Conservation (phyloP, 2,113 vertebrate genomes). For the Alces alces region DNA sequence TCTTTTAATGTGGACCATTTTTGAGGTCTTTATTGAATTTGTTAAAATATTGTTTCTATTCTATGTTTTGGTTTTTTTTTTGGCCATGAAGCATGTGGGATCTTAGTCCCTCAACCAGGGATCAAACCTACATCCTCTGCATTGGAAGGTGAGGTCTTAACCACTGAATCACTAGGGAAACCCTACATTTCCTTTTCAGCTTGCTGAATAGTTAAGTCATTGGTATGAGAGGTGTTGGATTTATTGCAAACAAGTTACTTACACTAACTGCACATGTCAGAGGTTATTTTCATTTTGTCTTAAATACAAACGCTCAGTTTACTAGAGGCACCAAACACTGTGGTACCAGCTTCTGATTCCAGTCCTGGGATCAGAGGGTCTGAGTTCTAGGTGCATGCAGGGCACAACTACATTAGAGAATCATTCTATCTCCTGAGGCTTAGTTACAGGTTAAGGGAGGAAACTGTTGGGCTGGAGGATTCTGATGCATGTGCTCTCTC, state of each 20-base stretch:
- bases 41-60: background rate
- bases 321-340: background rate
- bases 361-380: no score
- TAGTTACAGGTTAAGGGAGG: background rate
- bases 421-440: background rate
- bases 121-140: background rate
- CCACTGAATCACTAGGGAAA: background rate
- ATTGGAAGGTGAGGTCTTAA: background rate
- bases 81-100: background rate
- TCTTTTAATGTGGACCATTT: background rate
- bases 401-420: background rate
- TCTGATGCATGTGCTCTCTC: background rate
- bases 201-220: background rate
- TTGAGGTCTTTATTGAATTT: background rate
- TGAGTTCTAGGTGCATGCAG: background rate
- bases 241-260: background rate
- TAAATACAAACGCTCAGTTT: background rate
- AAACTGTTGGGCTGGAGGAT: background rate
- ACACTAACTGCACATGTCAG: background rate
- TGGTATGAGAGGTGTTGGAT: background rate
- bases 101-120: background rate
- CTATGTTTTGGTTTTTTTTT: background rate
- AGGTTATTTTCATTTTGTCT: background rate
- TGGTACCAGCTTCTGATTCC: background rate
- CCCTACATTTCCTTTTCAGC: background rate